Evolutionary conservation across 2,888 invertebrate species (phyloP).

Genomic region (Oasisia sp.): DNA sequence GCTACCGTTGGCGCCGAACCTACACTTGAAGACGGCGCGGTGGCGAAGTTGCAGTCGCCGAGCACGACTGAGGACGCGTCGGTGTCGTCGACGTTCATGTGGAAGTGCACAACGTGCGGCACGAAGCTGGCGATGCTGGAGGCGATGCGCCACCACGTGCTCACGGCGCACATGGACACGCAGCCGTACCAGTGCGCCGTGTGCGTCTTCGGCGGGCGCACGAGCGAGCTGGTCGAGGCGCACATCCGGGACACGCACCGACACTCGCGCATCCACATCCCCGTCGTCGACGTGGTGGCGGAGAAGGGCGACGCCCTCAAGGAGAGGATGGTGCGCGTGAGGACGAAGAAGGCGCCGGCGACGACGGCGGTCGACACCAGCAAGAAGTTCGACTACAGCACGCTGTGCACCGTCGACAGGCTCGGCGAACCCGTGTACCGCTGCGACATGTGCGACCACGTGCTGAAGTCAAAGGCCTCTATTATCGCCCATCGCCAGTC

Average conservation of each 20-base stretch:
- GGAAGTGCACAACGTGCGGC: neutral
- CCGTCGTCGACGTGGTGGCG: slow-evolving; percentile 32
- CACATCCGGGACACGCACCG: slow-evolving; percentile 35
- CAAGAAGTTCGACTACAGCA: neutral
- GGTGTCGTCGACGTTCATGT: neutral
- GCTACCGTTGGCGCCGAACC: neutral
- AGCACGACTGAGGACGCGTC: neutral
- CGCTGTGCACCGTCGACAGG: neutral
- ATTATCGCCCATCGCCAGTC: neutral
- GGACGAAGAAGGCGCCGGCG: neutral
- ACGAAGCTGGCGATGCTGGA: neutral
- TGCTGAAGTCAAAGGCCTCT: neutral
- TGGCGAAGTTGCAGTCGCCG: neutral
- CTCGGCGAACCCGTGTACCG: neutral
- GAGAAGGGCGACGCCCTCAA: slow-evolving; percentile 34
- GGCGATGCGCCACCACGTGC: slow-evolving; percentile 28
- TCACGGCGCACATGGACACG: slow-evolving; percentile 34
- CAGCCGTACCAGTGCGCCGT: slow-evolving; percentile 38
- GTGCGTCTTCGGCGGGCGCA: slow-evolving; percentile 35
- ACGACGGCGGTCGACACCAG: neutral
- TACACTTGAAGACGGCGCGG: neutral
- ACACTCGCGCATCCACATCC: slow-evolving; percentile 30
- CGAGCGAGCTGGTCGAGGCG: slow-evolving; percentile 24
- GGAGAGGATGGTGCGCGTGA: slow-evolving; percentile 28
- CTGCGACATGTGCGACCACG: neutral